Base-by-base conservation (phyloP, 2,113 vertebrate genomes). In the Ammodytes dubius region DNA sequence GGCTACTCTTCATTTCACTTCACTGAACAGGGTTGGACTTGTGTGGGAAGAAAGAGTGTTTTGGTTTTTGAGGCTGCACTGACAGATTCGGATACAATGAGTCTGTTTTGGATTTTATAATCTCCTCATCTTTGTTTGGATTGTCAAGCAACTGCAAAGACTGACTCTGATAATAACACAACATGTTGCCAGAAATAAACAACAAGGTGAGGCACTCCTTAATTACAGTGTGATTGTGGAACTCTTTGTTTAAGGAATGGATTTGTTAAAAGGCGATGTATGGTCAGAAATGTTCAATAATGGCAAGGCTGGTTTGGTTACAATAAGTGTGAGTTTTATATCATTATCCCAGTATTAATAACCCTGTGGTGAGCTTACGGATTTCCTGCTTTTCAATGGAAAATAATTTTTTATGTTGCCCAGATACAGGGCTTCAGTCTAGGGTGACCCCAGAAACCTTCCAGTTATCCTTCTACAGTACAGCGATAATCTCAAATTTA, bases 121-220 rank as follows among this genome's bases (percentile, higher is more conserved):
- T 81, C 66, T 77, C 35, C 27, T 59, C 45, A 7, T 45, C 39
- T 65, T 53, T 68, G 37, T 79, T 54, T 88, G 83, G 85, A 75
- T 81, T 67, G 47, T 74, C 52, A 43, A 84, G 68, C 45, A n/a
- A 61, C 42, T 70, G 46, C 61, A 80, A 39, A 66, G 27, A 65
- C 60, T 77, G 50, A 75, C 56, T 47, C 5, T 77, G 46, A 77
- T 14, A 27, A 27, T 27, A 69, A 52, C 65, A 15, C 78, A 89
- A 47, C 77, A 96, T 96, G 95, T 86, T 96, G 80, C 95, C 95
- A 77, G 95, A 96, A 91, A 96, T 96, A 57, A 96, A 95, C 72
- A 95, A 87, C 88, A 95, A 95, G 94, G 95, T 95, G 91, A 95
- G 92, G 19, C 12, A 6, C 27, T 65, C 54, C 61, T 39, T 39